Evolutionary conservation across 2,888 invertebrate species (phyloP).

Genomic region (Invenusta paracnida): DNA sequence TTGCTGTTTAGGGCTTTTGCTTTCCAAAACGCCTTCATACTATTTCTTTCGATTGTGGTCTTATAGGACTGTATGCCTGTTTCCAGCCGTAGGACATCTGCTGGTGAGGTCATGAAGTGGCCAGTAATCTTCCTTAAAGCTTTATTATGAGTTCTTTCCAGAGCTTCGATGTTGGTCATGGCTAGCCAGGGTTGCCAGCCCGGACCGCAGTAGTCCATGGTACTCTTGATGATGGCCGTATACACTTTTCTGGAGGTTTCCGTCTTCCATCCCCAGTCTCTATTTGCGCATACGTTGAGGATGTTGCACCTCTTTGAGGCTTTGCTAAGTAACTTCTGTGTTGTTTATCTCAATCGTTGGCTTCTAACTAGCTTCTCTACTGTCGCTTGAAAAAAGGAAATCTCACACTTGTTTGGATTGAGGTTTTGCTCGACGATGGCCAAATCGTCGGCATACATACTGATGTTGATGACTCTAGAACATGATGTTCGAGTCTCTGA

Average conservation of each 20-base stretch:
- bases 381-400: too few species aligned
- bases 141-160: too few species aligned
- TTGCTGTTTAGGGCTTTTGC: background rate
- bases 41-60: background rate
- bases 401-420: too few species aligned
- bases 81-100: background rate
- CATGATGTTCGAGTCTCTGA: too few species aligned
- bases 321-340: too few species aligned
- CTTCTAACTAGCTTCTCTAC: too few species aligned
- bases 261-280: background rate
- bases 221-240: background rate
- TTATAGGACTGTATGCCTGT: background rate
- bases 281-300: background rate
- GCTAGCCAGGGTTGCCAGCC: conserved; percentile 10
- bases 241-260: background rate
- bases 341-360: too few species aligned
- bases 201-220: background rate
- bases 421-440: too few species aligned
- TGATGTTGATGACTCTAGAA: too few species aligned
- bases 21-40: background rate
- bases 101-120: background rate
- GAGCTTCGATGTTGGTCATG: too few species aligned
- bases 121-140: background rate
- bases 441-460: too few species aligned
- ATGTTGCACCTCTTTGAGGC: background rate